Conservation (phyloP, 1,140 invertebrate genomes). For the Neuroterus valhalla region DNA sequence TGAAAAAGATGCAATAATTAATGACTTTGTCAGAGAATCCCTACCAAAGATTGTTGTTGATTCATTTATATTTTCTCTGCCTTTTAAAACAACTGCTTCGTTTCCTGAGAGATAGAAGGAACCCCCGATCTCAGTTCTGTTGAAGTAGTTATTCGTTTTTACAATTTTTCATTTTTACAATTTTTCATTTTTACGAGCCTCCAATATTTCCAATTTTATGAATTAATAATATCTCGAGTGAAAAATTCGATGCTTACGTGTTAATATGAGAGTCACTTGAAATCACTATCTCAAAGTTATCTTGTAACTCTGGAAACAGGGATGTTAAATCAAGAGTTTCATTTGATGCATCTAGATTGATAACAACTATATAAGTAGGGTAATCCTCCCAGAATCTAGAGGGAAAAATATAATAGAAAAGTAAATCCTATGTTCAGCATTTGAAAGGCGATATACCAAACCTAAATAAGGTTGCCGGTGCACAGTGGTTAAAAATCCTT, state of each 20-base stretch:
- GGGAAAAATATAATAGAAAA: slow-evolving; percentile 24
- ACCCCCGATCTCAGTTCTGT: slow-evolving; percentile 6
- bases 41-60: slow-evolving; percentile 3
- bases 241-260: slow-evolving; percentile 43
- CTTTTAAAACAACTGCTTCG: slow-evolving; percentile 46
- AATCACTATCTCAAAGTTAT: slow-evolving; percentile 72
- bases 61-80: slow-evolving; percentile 37
- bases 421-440: not conserved
- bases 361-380: slow-evolving; percentile 70
- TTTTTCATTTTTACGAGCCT: too few relatives aligned
- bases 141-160: not conserved
- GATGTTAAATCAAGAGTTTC: slow-evolving; percentile 68
- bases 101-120: slow-evolving; percentile 44
- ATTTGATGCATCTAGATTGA: slow-evolving; percentile 72
- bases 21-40: not conserved
- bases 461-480: too few relatives aligned
- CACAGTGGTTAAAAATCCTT: too few relatives aligned
- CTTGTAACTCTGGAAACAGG: slow-evolving; percentile 62
- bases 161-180: too few relatives aligned
- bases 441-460: too few relatives aligned
- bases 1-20: not conserved
- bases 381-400: slow-evolving; percentile 71
- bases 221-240: slow-evolving; percentile 3
- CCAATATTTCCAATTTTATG: too few relatives aligned
- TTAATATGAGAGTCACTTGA: slow-evolving; percentile 50